Conservation (phyloP, 92 coral and sea anemone genomes). For the Epizoanthus fatuus region DNA sequence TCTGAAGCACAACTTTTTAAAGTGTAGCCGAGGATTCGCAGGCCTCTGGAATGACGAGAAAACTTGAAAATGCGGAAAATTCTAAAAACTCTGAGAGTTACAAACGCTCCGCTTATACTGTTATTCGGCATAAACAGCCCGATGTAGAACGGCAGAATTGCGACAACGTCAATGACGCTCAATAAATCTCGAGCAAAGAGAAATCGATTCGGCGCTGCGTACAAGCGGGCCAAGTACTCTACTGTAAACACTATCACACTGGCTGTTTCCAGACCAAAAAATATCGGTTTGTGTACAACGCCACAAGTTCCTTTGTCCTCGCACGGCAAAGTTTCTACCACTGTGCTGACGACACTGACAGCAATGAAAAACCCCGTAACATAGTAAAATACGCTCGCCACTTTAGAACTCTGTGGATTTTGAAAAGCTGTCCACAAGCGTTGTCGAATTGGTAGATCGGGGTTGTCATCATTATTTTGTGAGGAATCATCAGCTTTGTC, state of each 20-base stretch:
- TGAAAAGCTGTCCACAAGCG: slow-evolving; percentile 99
- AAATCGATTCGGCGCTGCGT: slow-evolving; percentile 95
- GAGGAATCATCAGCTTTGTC: slow-evolving; percentile 94
- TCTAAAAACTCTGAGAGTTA: slow-evolving; percentile 98
- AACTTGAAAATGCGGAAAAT: slow-evolving; percentile 99
- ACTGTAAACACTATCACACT: slow-evolving; percentile 98
- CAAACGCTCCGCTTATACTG: slow-evolving; percentile 99
- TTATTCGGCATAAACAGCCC: slow-evolving; percentile 97
- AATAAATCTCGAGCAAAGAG: slow-evolving; percentile 97
- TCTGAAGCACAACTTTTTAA: slow-evolving; percentile 99
- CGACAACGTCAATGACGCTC: slow-evolving; percentile 96
- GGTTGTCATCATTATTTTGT: slow-evolving; percentile 89
- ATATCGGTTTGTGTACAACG: slow-evolving; percentile 70
- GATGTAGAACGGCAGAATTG: slow-evolving; percentile 93
- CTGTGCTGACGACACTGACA: slow-evolving; percentile 96
- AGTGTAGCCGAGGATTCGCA: slow-evolving; percentile 97
- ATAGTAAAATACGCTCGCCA: slow-evolving; percentile 91
- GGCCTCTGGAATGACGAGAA: slow-evolving; percentile 99
- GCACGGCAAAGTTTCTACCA: slow-evolving; percentile 95
- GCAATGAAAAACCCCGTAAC: slow-evolving; percentile 98
- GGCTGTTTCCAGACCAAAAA: slow-evolving; percentile 96
- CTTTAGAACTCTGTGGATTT: slow-evolving; percentile 97
- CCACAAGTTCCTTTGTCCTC: slow-evolving; percentile 81
- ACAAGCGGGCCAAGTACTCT: slow-evolving; percentile 94
- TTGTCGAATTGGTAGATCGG: slow-evolving; percentile 90